Evolutionary conservation across 2,888 invertebrate species (phyloP).

Genomic region (Osmoderma eremita): DNA sequence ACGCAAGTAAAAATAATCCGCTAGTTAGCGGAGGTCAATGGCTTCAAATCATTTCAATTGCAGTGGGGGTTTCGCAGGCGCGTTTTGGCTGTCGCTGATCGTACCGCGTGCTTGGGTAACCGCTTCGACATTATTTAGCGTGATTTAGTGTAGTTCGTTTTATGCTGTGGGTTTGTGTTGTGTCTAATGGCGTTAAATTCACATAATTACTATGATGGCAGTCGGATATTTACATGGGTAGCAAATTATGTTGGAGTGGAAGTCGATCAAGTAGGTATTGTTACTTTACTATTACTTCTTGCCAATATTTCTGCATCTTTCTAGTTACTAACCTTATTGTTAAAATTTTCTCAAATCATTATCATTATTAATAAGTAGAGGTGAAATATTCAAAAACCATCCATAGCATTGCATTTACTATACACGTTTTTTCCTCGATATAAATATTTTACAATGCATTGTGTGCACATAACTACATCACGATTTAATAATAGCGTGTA

Average conservation of each 20-base stretch:
- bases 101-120: slow-evolving; percentile 22
- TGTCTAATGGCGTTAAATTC: slow-evolving; percentile 43
- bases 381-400: not conserved
- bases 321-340: slow-evolving; percentile 12
- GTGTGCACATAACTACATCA: slow-evolving; percentile 9
- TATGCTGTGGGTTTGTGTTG: slow-evolving; percentile 23
- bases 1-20: not conserved
- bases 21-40: slow-evolving; percentile 35
- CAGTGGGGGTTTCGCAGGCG: slow-evolving; percentile 41
- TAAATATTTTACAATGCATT: too few relatives aligned
- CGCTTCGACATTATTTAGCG: too few relatives aligned
- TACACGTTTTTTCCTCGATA: not conserved
- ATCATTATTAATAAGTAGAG: slow-evolving; percentile 6
- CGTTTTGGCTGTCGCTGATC: slow-evolving; percentile 23
- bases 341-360: slow-evolving; percentile 15
- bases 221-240: slow-evolving; percentile 75
- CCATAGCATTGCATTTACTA: too few relatives aligned
- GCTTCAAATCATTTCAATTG: slow-evolving; percentile 31
- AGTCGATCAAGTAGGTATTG: slow-evolving; percentile 78
- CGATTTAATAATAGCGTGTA: slow-evolving; percentile 17
- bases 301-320: slow-evolving; percentile 61
- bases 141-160: slow-evolving; percentile 26
- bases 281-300: slow-evolving; percentile 52
- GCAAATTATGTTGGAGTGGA: slow-evolving; percentile 76
- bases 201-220: slow-evolving; percentile 71